Percentiles rank a stretch among this genome's conserved stretches.
These are phyloP conservation scores for Sigmodon hispidus DNA, from an alignment of 2,113 vertebrate species.

Conservation along the genomic window DNA sequence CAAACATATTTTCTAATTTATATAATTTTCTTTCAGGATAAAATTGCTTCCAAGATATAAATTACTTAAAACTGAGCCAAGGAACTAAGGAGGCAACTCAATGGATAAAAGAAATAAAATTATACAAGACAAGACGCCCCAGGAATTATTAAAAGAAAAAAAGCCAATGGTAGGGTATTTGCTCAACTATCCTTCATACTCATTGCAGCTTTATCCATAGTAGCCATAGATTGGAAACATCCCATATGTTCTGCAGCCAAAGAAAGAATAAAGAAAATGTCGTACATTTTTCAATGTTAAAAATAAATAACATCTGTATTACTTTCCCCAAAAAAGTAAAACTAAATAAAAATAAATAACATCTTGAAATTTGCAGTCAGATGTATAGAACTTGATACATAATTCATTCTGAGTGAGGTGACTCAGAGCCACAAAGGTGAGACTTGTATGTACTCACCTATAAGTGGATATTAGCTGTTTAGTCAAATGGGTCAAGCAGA, in stretches of 20 bases:
- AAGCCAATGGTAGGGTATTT: background rate
- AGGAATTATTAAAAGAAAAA: background rate
- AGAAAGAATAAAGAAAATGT: background rate
- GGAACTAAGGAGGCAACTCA: background rate
- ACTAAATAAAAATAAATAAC: too few relatives aligned
- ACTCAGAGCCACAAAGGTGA: background rate
- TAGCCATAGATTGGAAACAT: background rate
- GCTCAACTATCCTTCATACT: background rate
- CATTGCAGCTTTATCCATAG: background rate
- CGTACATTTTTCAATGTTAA: too few relatives aligned
- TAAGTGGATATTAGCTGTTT: too few relatives aligned
- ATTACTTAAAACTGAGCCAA: background rate
- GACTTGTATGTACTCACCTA: background rate
- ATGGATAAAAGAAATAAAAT: too few relatives aligned
- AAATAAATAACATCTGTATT: too few relatives aligned
- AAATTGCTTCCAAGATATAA: slow-evolving; percentile 29
- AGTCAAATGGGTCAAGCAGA: background rate
- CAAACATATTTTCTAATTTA: background rate
- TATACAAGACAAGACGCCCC: too few relatives aligned
- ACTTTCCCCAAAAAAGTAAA: too few relatives aligned
- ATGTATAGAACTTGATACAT: background rate
- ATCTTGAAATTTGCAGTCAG: background rate
- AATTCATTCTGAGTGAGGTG: background rate
- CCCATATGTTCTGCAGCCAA: background rate
- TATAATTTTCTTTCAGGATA: background rate